Evolutionary conservation across 2,113 vertebrate genomes (phyloP), one percentile per base, ranked within the genome.

Genomic region (Ahaetulla prasina): DNA sequence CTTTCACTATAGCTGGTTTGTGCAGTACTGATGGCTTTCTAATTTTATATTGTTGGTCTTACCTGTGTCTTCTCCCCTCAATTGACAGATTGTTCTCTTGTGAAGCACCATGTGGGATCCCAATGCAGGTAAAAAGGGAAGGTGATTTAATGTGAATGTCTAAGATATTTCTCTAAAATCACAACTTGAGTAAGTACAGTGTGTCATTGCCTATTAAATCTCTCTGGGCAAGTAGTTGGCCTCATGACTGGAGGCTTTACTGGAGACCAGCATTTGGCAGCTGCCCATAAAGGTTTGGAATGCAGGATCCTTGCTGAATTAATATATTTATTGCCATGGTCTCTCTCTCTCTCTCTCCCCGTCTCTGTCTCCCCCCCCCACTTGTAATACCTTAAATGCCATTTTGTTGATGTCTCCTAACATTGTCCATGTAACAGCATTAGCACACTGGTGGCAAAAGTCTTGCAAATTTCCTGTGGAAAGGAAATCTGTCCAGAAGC

Each of bases 81-180:
- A 74, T 25, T 85, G 87, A 54, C 91, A 4, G 11, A n/a, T 47
- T 86, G 16, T 54, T 30, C 47, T 39, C 52, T 63, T 30, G 20
- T 53, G 88, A 87, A 49, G 49, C 84, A 93, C 50, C 85, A 95
- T 35, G 39, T 98, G 97, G 98, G 96, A 97, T 96, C 97, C 98
- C 80, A 97, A 96, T 95, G 95, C 98, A 97, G 98, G 98, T 98
- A 92, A 89, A 91, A 4, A 43, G 11, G n/a, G 9, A 45, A 63
- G 30, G 30, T 30, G n/a, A 30, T 52, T 20, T 52, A 27, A 63
- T 11, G 54, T 52, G 22, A 43, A 63, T 60, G 54, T 43, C 50
- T 39, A 1, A 8, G 22, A 52, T 47, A 39, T 8, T 27, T 53
- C 45, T 54, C 14, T 53, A 87, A 25, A 22, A 30, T 45, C 47